Conservation (phyloP, 2,888 invertebrate species). For the Pseudococcus viburni region DNA sequence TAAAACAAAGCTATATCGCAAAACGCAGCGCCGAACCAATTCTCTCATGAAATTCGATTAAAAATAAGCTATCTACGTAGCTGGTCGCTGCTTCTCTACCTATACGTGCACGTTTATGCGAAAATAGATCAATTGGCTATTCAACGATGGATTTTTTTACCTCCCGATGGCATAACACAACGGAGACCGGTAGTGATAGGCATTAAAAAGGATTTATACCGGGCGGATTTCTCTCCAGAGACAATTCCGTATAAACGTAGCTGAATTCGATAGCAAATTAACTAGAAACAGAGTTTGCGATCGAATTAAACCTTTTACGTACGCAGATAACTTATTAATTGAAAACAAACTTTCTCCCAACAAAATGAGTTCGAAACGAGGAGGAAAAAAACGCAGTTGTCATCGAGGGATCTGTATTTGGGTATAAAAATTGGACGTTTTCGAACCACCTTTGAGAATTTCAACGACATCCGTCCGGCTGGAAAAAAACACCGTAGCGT, state of each 20-base stretch:
- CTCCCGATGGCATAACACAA: neutral
- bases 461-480: too few relatives aligned
- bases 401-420: too few relatives aligned
- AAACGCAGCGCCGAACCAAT: neutral
- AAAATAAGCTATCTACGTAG: neutral
- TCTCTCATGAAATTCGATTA: constrained; percentile 43
- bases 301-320: constrained; percentile 5
- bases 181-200: neutral
- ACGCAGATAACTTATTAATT: neutral
- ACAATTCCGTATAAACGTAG: neutral
- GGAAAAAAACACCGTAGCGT: neutral
- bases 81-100: too few relatives aligned
- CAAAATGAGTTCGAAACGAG: neutral
- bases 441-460: too few relatives aligned
- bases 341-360: neutral
- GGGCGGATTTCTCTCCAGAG: neutral
- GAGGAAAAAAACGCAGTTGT: neutral
- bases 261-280: neutral
- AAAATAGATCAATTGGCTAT: constrained; percentile 22
- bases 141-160: neutral
- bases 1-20: constrained; percentile 41
- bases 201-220: constrained; percentile 17
- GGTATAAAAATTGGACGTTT: too few relatives aligned
- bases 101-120: neutral
- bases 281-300: constrained; percentile 9